Evolutionary conservation across 2,797 vertebrate genomes (phyloP).

Genomic region (Fratercula arctica): DNA sequence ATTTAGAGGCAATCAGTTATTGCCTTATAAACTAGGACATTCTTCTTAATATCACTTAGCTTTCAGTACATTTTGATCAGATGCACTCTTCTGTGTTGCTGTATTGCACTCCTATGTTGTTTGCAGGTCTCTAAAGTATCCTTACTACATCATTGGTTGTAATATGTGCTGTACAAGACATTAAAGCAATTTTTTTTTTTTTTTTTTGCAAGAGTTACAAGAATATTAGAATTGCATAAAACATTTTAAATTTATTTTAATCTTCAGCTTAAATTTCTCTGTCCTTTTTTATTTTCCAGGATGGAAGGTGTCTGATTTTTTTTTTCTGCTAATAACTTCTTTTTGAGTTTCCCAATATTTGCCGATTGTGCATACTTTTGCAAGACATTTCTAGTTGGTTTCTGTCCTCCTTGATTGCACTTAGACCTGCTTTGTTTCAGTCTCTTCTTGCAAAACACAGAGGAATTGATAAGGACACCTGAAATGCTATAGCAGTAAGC

Average conservation of each 20-base stretch:
- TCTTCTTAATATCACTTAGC: not conserved
- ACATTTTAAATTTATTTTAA: not conserved
- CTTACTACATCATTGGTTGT: not conserved
- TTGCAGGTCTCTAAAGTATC: not conserved
- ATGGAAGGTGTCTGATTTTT: not conserved
- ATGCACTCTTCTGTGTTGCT: not conserved
- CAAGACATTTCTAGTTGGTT: not conserved
- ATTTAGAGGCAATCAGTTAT: not conserved
- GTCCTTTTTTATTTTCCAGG: not conserved
- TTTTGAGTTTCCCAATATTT: not conserved
- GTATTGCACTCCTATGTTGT: not conserved
- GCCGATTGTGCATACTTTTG: not conserved
- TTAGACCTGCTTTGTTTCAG: not conserved
- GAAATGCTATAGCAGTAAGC: not conserved
- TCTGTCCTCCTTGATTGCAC: not conserved
- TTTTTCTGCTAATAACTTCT: not conserved
- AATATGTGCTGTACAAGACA: not conserved
- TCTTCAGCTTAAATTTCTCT: not conserved
- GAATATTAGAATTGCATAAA: not conserved
- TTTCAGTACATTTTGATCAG: not conserved
- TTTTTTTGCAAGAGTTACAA: not conserved
- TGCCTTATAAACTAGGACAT: not conserved
- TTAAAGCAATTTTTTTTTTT: not conserved
- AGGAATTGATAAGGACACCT: not conserved
- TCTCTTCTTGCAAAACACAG: not conserved